Conservation (phyloP, 2,888 invertebrate genomes). For the Drosophila diplacantha region DNA sequence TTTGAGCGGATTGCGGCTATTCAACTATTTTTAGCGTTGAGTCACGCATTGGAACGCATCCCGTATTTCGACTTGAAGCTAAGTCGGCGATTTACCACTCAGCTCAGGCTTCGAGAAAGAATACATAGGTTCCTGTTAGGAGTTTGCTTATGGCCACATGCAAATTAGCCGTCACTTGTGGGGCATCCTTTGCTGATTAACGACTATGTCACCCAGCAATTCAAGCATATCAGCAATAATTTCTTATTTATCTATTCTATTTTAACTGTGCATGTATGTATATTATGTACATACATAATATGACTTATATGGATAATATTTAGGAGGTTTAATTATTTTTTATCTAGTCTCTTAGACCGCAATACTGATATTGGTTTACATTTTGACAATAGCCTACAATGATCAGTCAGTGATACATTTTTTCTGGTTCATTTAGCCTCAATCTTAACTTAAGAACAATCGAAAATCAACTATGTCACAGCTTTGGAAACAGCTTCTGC, state of each 20-base stretch:
- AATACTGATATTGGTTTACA: not conserved
- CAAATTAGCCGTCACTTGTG: slow-evolving; percentile 47
- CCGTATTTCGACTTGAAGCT: slow-evolving; percentile 39
- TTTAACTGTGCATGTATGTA: too few species aligned
- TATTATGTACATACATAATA: too few species aligned
- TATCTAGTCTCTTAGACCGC: too few species aligned
- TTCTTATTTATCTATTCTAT: too few species aligned
- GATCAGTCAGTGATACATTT: not conserved
- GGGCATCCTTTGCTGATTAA: slow-evolving; percentile 19
- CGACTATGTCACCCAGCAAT: slow-evolving; percentile 8
- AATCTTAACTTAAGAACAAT: not conserved
- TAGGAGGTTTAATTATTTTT: too few species aligned
- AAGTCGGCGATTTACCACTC: not conserved
- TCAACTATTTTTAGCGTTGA: slow-evolving; percentile 65
- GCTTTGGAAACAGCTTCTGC: slow-evolving; percentile 54
- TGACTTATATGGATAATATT: too few species aligned
- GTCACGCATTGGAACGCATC: slow-evolving; percentile 53
- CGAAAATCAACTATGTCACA: slow-evolving; percentile 48
- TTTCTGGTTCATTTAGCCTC: slow-evolving; percentile 1
- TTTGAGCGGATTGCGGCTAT: slow-evolving; percentile 28
- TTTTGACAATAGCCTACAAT: not conserved
- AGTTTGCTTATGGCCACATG: slow-evolving; percentile 46
- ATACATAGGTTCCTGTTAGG: slow-evolving; percentile 23
- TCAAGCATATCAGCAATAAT: slow-evolving; percentile 1
- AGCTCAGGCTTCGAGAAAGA: slow-evolving; percentile 1